A percentile compares a stretch with the other conserved stretches of the same genome.
phyloP scores from a whole-genome alignment of 2,888 invertebrate species.

The Sylvicola fuscatus region DNA sequence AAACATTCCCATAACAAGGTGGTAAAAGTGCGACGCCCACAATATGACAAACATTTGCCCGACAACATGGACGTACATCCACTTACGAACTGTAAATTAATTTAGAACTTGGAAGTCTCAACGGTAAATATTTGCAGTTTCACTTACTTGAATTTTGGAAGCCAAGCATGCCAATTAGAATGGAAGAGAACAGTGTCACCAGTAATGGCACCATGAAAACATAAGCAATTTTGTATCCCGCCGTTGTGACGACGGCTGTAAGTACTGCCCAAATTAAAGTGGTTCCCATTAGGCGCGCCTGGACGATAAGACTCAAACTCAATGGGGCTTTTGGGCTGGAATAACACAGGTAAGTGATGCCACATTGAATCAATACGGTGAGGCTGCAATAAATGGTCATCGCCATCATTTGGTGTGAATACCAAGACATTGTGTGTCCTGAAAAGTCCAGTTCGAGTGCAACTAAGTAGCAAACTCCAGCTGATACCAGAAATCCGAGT shows the following conservation, averaged over 20 bases:
- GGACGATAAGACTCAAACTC: conserved; percentile 15
- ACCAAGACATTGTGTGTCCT: conserved; percentile 18
- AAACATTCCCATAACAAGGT: conserved; percentile 16
- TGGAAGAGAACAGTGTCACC: conserved; percentile 12
- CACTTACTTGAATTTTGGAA: conserved; percentile 15
- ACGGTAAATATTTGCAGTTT: neutral
- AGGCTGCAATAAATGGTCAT: conserved; percentile 14
- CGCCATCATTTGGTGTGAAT: conserved; percentile 12
- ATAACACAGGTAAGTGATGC: neutral
- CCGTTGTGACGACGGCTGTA: conserved; percentile 13
- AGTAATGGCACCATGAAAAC: conserved; percentile 13
- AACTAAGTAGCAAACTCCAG: conserved; percentile 12
- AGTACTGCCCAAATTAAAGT: conserved; percentile 15
- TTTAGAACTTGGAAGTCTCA: conserved; percentile 1
- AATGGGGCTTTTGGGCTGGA: conserved; percentile 10
- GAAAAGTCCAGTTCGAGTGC: conserved; percentile 14
- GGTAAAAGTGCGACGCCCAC: conserved; percentile 15
- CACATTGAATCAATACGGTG: conserved; percentile 9
- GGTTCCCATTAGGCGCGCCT: conserved; percentile 15
- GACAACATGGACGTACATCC: conserved; percentile 15
- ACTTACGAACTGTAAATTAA: conserved; percentile 12
- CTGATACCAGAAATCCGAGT: conserved; percentile 7
- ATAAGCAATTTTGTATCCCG: conserved; percentile 15
- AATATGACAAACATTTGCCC: conserved; percentile 15
- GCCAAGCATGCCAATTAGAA: conserved; percentile 11